These are phyloP conservation scores for Chiroxiphia lanceolata DNA, from an alignment of 2,797 vertebrate genomes.

Conservation along the genomic window DNA sequence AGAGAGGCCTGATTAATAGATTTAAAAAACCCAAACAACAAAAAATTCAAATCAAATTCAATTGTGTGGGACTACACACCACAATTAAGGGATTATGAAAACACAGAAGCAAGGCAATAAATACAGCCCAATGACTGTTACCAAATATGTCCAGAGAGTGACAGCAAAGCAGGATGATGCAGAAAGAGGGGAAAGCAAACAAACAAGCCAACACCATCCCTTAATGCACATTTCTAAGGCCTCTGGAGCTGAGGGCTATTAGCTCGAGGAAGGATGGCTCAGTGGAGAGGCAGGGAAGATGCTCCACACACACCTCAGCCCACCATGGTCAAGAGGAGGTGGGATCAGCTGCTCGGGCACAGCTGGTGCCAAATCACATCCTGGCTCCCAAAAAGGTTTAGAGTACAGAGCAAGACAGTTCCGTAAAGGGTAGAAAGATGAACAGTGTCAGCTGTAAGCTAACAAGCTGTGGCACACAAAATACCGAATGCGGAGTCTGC, in stretches of 20 bases:
- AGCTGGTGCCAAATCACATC: neutral
- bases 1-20: slow-evolving; percentile 33
- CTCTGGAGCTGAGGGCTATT: neutral
- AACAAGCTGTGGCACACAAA: neutral
- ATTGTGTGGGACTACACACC: neutral
- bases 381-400: neutral
- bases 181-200: neutral
- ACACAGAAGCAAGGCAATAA: slow-evolving; percentile 13
- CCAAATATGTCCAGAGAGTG: neutral
- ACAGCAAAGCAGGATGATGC: neutral
- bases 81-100: slow-evolving; percentile 26
- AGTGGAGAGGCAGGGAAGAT: neutral
- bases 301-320: neutral
- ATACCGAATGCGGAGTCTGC: neutral
- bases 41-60: slow-evolving; percentile 45
- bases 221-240: neutral
- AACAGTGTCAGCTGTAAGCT: neutral
- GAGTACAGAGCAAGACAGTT: neutral
- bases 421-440: neutral
- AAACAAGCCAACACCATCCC: neutral
- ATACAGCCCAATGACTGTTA: neutral
- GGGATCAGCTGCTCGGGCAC: neutral
- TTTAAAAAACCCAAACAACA: slow-evolving; percentile 10
- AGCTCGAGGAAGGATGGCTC: neutral
- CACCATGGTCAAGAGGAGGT: neutral